phyloP scores from a whole-genome alignment of 2,797 vertebrate species.

The Octomys mimax region DNA sequence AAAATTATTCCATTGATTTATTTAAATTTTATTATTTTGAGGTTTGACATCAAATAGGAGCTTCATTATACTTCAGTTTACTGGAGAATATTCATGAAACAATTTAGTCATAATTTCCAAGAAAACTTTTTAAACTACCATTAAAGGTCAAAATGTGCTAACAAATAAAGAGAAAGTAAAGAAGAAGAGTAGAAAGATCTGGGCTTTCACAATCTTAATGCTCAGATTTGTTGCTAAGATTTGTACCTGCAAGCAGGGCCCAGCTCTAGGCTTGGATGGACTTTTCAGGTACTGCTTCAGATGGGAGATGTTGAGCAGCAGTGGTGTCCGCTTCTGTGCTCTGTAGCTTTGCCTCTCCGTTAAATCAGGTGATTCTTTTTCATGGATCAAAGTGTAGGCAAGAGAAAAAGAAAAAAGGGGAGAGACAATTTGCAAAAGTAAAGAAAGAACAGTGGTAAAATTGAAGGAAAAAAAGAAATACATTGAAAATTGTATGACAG shows the following conservation, averaged over 20 bases:
- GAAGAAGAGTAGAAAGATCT: background rate
- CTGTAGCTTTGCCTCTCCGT: background rate
- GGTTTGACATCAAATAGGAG: background rate
- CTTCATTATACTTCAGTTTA: background rate
- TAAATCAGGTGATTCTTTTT: accelerated
- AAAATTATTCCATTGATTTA: background rate
- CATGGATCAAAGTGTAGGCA: background rate
- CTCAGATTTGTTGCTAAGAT: background rate
- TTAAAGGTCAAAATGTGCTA: background rate
- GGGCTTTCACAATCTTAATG: background rate
- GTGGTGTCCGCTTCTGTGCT: background rate
- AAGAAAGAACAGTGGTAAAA: background rate
- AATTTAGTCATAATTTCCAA: background rate
- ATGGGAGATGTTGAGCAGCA: background rate
- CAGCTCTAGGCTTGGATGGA: no score
- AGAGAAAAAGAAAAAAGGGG: background rate
- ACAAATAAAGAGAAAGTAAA: background rate
- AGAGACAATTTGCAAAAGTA: background rate
- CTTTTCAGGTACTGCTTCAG: background rate
- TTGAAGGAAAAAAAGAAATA: background rate
- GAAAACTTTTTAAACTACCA: background rate
- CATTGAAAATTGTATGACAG: no score
- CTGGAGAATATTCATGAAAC: background rate
- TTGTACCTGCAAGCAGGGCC: background rate
- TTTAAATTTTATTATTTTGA: background rate